A percentile compares a stretch with the other conserved stretches of the same genome.
These are phyloP conservation scores for Eolophus roseicapilla DNA, from an alignment of 2,113 vertebrate genomes.

Conservation along the genomic window DNA sequence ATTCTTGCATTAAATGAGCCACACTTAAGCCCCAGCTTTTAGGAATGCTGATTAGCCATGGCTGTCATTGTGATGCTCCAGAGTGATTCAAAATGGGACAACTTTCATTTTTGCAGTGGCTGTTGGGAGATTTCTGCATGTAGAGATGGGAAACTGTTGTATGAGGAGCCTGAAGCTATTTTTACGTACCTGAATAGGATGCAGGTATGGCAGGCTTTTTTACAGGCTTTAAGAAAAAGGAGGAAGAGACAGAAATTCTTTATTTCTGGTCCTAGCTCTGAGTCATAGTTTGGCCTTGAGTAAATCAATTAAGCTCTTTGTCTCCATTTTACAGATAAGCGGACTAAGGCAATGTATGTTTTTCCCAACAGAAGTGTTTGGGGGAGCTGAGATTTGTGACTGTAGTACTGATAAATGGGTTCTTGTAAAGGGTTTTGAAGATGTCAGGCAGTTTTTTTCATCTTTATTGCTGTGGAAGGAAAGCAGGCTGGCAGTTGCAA, in stretches of 20 bases:
- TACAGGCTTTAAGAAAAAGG: background rate
- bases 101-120: background rate
- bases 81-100: background rate
- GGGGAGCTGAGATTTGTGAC: background rate
- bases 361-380: background rate
- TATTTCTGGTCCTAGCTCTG: constrained; percentile 27
- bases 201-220: background rate
- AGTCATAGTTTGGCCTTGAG: constrained; percentile 37
- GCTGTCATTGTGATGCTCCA: background rate
- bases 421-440: background rate
- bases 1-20: background rate
- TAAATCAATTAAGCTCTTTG: constrained; percentile 29
- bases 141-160: background rate
- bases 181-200: constrained; percentile 18
- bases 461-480: background rate
- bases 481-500: background rate
- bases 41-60: background rate
- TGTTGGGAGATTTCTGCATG: background rate
- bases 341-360: background rate
- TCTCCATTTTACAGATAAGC: constrained; percentile 39
- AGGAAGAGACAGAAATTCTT: constrained; percentile 11
- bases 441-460: background rate
- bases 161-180: background rate
- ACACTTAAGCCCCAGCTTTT: background rate
- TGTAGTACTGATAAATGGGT: background rate